phyloP scores from a whole-genome alignment of 2,113 vertebrate genomes.

The Actenoides lindsayi region DNA sequence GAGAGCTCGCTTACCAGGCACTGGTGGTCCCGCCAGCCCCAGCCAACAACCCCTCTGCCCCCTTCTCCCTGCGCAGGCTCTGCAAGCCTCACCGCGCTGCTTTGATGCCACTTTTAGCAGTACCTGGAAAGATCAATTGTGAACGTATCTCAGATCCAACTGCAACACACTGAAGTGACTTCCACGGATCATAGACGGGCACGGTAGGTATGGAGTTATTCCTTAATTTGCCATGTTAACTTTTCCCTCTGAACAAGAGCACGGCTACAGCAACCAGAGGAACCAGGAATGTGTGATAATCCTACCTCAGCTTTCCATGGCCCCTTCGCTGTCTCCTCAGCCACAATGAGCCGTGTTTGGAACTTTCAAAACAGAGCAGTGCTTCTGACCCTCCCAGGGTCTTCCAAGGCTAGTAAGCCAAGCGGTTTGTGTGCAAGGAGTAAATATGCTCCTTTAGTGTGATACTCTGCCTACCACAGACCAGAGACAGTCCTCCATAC shows the following conservation, averaged over 20 bases:
- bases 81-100: not conserved
- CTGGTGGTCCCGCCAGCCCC: not conserved
- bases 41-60: not conserved
- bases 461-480: not conserved
- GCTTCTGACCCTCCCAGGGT: not conserved
- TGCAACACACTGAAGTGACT: fast-evolving
- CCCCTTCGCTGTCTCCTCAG: not conserved
- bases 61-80: fast-evolving
- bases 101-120: not conserved
- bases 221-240: not conserved
- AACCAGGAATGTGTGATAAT: not conserved
- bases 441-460: not conserved
- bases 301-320: not conserved
- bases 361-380: not conserved
- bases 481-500: not conserved
- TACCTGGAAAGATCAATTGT: not conserved
- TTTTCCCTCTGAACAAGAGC: not conserved
- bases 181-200: fast-evolving
- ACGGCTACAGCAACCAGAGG: not conserved
- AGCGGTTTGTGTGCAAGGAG: not conserved
- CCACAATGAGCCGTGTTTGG: not conserved
- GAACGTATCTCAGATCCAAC: not conserved
- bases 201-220: not conserved
- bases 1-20: not conserved
- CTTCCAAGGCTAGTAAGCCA: not conserved